Evolutionary conservation across 2,113 vertebrate genomes (phyloP).

Genomic region (Corapipo altera): DNA sequence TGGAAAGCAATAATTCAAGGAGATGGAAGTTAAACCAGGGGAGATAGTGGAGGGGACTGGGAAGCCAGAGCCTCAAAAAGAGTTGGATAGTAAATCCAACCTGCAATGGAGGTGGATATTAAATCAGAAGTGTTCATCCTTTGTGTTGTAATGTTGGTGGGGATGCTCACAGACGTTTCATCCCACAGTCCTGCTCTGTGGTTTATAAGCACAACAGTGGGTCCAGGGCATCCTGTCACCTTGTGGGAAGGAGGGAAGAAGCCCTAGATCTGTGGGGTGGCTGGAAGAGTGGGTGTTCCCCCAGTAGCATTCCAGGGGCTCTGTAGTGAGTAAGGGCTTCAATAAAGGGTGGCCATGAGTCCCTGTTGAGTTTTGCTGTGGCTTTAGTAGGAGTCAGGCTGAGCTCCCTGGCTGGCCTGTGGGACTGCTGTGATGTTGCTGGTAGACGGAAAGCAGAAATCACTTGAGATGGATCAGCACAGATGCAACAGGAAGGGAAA

Average conservation of each 20-base stretch:
- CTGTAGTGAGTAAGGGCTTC: background rate
- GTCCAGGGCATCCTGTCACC: background rate
- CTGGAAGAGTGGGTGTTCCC: background rate
- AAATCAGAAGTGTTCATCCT: background rate
- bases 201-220: background rate
- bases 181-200: background rate
- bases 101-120: background rate
- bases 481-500: background rate
- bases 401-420: background rate
- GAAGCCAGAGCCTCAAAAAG: background rate
- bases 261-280: background rate
- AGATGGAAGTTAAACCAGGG: background rate
- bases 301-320: background rate
- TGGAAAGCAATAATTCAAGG: background rate
- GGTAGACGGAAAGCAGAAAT: background rate
- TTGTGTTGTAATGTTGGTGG: background rate
- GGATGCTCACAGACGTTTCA: background rate
- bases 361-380: background rate
- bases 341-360: background rate
- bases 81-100: background rate
- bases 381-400: background rate
- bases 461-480: background rate
- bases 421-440: background rate
- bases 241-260: background rate
- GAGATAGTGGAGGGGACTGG: background rate